Evolutionary conservation across 1,140 invertebrate genomes (phyloP).

Genomic region (Listronotus bonariensis): DNA sequence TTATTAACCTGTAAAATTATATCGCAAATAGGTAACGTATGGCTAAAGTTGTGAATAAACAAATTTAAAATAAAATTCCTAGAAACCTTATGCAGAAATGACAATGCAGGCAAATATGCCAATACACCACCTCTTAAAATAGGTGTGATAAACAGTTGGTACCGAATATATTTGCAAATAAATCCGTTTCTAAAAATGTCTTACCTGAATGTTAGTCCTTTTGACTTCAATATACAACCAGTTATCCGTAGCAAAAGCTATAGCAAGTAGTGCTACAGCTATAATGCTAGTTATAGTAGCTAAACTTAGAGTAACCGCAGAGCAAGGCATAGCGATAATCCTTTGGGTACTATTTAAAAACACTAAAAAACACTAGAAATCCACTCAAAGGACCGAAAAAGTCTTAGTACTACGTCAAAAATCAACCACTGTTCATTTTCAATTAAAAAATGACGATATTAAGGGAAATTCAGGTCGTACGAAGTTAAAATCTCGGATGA

Average conservation of each 20-base stretch:
- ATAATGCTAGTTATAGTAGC: constrained; percentile 93
- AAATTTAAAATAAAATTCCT: no score
- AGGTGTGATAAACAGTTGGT: no score
- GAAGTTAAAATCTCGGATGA: constrained; percentile 1
- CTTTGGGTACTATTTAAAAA: background rate
- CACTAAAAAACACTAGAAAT: constrained; percentile 6
- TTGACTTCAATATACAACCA: constrained; percentile 92
- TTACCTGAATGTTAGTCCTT: constrained; percentile 83
- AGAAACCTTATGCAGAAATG: background rate
- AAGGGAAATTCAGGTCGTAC: constrained; percentile 19
- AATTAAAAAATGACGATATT: constrained; percentile 16
- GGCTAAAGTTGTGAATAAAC: no score
- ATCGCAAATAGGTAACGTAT: no score
- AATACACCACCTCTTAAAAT: no score
- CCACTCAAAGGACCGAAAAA: constrained; percentile 4
- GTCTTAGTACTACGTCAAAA: background rate
- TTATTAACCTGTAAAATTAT: no score
- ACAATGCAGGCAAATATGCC: background rate
- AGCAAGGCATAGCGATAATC: constrained; percentile 81
- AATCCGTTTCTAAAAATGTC: background rate
- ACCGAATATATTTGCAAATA: background rate
- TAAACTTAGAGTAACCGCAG: constrained; percentile 90
- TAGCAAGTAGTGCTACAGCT: constrained; percentile 85
- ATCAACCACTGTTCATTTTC: constrained; percentile 27
- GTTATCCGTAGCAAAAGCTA: constrained; percentile 94